These are phyloP conservation scores for Euphonia xanthogaster DNA, from an alignment of 2,797 vertebrate species.

Conservation along the genomic window DNA sequence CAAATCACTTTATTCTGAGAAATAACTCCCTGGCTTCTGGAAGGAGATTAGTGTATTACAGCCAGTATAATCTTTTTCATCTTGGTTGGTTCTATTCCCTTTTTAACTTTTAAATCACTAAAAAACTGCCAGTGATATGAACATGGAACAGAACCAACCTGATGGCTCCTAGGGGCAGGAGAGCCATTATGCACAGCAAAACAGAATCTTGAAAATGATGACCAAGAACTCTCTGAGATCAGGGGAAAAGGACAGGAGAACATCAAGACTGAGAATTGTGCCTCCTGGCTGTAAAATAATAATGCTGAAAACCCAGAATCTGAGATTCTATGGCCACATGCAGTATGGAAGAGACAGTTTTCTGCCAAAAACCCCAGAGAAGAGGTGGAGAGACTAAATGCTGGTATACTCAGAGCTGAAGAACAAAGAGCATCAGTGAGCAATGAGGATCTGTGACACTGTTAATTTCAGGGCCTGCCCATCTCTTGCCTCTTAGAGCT, in stretches of 20 bases:
- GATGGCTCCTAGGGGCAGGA: neutral
- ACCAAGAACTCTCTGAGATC: neutral
- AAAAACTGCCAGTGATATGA: neutral
- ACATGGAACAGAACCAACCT: neutral
- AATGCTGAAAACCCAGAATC: neutral
- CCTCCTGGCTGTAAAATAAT: neutral
- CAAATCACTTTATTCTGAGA: neutral
- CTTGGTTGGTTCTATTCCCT: neutral
- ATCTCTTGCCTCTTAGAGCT: neutral
- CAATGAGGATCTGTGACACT: neutral
- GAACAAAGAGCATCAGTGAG: neutral
- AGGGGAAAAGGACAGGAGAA: neutral
- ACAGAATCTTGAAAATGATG: neutral
- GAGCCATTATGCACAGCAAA: neutral
- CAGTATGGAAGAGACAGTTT: neutral
- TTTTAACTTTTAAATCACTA: neutral
- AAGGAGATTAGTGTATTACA: neutral
- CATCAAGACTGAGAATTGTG: neutral
- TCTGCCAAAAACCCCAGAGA: neutral
- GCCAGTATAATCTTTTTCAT: neutral
- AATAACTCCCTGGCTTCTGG: neutral
- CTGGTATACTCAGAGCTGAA: neutral
- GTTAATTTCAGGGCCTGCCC: neutral
- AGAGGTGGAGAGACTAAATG: neutral
- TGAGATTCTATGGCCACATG: neutral